phyloP scores from a whole-genome alignment of 1,140 invertebrate species.

The Bombus affinis region DNA sequence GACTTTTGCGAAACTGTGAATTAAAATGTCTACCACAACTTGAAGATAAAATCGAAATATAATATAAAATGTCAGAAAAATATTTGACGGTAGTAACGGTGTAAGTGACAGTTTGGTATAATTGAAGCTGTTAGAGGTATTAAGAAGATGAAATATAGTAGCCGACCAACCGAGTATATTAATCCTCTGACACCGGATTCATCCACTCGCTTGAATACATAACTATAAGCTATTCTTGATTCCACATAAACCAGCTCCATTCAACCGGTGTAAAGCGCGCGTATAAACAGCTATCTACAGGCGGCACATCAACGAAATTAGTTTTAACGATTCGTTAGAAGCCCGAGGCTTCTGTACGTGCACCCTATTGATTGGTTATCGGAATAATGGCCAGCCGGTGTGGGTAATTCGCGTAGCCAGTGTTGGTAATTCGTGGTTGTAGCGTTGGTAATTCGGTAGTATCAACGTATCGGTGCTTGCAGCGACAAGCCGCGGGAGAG shows the following conservation, averaged over 20 bases:
- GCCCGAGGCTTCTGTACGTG: not conserved
- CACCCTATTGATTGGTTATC: constrained; percentile 58
- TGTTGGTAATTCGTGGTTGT: constrained; percentile 40
- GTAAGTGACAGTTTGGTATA: not conserved
- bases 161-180: not conserved
- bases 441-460: constrained; percentile 47
- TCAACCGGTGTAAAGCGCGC: constrained; percentile 14
- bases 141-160: not conserved
- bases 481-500: not conserved
- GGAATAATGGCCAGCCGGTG: constrained; percentile 50
- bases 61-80: no score
- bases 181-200: not conserved
- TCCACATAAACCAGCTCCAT: not conserved
- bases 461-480: constrained; percentile 12
- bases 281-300: constrained; percentile 1
- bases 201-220: not conserved
- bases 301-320: constrained; percentile 53
- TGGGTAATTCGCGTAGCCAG: constrained; percentile 50
- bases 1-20: not conserved
- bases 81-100: no score
- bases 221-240: constrained; percentile 15
- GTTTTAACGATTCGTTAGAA: constrained; percentile 60
- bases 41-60: no score
- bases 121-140: not conserved
- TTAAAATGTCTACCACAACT: not conserved